Evolutionary conservation across 1,140 invertebrate genomes (phyloP).

Genomic region (Acromyrmex heyeri): DNA sequence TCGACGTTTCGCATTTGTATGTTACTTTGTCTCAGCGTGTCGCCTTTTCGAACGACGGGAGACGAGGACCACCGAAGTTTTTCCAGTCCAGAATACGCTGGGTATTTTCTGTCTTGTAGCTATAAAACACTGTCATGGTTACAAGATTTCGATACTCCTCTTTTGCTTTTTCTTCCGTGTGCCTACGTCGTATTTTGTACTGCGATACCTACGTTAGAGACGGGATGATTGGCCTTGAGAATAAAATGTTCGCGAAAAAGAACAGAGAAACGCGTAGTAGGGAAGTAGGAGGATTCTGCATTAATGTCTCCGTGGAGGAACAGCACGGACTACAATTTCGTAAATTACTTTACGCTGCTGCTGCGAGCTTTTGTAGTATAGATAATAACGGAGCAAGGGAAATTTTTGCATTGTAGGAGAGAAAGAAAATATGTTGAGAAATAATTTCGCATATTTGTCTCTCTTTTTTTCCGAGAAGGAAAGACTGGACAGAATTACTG

Average conservation of each 20-base stretch:
- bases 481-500: neutral
- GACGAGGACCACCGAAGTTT: neutral
- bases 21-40: slow-evolving; percentile 8
- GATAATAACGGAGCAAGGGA: slow-evolving; percentile 28
- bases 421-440: neutral
- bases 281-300: slow-evolving; percentile 1
- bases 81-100: neutral
- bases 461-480: neutral
- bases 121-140: slow-evolving; percentile 35
- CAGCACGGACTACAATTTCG: slow-evolving; percentile 33
- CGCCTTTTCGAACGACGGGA: neutral
- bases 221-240: slow-evolving; percentile 13
- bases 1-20: slow-evolving; percentile 49
- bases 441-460: slow-evolving; percentile 9
- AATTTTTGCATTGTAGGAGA: slow-evolving; percentile 14
- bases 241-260: slow-evolving; percentile 26
- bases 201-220: neutral
- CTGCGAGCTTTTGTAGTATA: slow-evolving; percentile 34
- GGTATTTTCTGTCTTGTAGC: neutral
- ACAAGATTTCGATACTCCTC: slow-evolving; percentile 56
- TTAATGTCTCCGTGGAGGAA: slow-evolving; percentile 33
- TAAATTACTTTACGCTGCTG: slow-evolving; percentile 47
- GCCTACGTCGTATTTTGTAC: slow-evolving; percentile 14
- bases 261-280: neutral
- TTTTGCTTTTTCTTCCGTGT: slow-evolving; percentile 18